Conservation (phyloP, 2,888 invertebrate genomes). For the Troides helena region DNA sequence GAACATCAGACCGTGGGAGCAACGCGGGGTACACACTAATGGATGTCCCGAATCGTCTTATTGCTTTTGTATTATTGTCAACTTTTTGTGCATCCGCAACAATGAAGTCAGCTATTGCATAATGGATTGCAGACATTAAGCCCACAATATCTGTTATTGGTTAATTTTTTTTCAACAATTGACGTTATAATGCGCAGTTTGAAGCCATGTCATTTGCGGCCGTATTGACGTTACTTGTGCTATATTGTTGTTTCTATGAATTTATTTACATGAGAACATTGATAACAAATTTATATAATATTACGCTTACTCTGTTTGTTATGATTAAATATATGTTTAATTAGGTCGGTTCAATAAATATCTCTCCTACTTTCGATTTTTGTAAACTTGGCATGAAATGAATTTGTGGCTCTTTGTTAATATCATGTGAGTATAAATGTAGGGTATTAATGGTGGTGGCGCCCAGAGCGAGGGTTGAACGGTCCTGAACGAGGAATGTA, state of each 20-base stretch:
- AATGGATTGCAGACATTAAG: constrained; percentile 43
- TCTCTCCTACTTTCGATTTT: too few relatives aligned
- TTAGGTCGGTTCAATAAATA: not conserved
- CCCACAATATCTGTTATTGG: constrained; percentile 46
- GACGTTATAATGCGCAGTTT: constrained; percentile 37
- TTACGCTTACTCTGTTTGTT: not conserved
- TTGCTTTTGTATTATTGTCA: constrained; percentile 72
- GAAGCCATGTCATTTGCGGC: constrained; percentile 33
- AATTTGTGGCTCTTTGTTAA: not conserved
- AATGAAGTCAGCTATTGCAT: constrained; percentile 53
- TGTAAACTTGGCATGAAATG: not conserved
- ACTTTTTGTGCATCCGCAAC: constrained; percentile 54
- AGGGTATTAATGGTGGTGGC: constrained; percentile 9
- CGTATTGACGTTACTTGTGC: constrained; percentile 4
- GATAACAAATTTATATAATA: not conserved
- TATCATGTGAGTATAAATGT: not conserved
- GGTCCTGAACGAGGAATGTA: constrained; percentile 56
- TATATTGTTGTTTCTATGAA: constrained; percentile 25
- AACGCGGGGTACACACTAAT: constrained; percentile 67
- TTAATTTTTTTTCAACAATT: constrained; percentile 48
- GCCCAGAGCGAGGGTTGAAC: constrained; percentile 28
- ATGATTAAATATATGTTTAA: not conserved
- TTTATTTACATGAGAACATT: not conserved
- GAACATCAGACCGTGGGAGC: constrained; percentile 70
- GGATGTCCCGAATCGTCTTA: constrained; percentile 64